Percentiles rank a stretch among this genome's conserved stretches.
These are phyloP conservation scores for Phalacrocorax carbo DNA, from an alignment of 2,113 vertebrate species.

Conservation along the genomic window DNA sequence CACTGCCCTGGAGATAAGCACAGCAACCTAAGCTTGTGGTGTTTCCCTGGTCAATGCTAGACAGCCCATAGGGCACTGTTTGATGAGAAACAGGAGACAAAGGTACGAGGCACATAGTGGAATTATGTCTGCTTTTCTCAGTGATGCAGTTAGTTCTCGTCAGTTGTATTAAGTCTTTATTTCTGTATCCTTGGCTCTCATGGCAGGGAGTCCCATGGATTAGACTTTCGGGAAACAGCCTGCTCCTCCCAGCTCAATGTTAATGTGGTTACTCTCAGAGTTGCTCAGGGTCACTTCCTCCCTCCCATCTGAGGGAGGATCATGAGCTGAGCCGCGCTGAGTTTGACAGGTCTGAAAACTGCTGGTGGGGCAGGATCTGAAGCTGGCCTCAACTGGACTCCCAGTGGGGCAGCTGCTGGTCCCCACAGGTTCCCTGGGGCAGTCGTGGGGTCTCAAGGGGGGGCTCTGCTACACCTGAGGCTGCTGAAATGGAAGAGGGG, in stretches of 20 bases:
- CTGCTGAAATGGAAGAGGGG: neutral
- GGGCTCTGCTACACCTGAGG: fast-evolving
- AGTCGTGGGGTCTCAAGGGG: neutral
- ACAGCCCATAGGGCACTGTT: neutral
- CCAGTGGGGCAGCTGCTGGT: neutral
- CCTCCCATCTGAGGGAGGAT: neutral
- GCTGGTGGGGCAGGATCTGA: neutral
- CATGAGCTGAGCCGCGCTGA: neutral
- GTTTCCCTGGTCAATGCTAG: neutral
- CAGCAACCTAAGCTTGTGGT: neutral
- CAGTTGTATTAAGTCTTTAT: neutral
- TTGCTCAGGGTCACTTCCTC: neutral
- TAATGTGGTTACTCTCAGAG: constrained; percentile 16
- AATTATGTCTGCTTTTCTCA: neutral
- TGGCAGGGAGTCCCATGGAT: neutral
- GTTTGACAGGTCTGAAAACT: neutral
- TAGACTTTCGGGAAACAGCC: neutral
- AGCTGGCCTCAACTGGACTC: neutral
- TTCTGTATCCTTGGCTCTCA: neutral
- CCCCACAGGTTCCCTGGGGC: neutral
- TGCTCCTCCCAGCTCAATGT: neutral
- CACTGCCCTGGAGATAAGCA: neutral
- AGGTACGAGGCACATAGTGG: neutral
- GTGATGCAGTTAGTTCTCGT: neutral
- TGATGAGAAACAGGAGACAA: neutral